Conservation (phyloP, 2,888 invertebrate genomes). For the Villa cingulata region DNA sequence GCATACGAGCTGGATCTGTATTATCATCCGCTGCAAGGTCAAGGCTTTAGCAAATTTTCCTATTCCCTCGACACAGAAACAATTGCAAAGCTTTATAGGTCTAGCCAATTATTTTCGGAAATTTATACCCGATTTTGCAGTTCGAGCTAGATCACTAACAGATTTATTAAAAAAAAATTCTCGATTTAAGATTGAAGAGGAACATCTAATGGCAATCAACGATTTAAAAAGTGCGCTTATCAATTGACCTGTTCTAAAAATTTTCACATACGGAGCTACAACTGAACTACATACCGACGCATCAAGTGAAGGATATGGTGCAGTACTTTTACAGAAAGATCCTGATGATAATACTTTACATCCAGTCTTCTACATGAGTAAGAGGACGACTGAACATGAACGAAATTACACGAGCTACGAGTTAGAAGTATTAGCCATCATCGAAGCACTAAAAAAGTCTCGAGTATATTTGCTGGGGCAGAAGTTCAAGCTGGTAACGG, state of each 20-base stretch:
- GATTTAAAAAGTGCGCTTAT: not conserved
- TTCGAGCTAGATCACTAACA: not conserved
- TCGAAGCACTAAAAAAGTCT: too few species aligned
- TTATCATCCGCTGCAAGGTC: conserved; percentile 4
- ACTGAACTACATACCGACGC: too few species aligned
- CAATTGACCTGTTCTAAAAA: conserved; percentile 15
- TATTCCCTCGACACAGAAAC: not conserved
- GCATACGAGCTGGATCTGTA: not conserved
- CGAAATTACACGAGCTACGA: too few species aligned
- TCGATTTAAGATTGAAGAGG: not conserved
- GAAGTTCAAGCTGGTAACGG: too few species aligned
- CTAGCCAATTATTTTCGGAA: not conserved
- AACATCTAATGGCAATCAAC: not conserved
- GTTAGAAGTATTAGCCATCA: too few species aligned
- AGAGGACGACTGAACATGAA: too few species aligned
- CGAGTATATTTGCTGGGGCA: too few species aligned
- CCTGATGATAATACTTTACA: too few species aligned
- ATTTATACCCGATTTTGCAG: not conserved
- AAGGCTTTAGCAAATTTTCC: not conserved
- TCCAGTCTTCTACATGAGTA: too few species aligned
- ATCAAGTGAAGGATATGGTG: too few species aligned
- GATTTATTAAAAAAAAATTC: not conserved
- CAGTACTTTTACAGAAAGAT: too few species aligned
- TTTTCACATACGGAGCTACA: too few species aligned
- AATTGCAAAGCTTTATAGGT: not conserved